phyloP scores from a whole-genome alignment of 2,113 vertebrate species.

The Ciconia boyciana region DNA sequence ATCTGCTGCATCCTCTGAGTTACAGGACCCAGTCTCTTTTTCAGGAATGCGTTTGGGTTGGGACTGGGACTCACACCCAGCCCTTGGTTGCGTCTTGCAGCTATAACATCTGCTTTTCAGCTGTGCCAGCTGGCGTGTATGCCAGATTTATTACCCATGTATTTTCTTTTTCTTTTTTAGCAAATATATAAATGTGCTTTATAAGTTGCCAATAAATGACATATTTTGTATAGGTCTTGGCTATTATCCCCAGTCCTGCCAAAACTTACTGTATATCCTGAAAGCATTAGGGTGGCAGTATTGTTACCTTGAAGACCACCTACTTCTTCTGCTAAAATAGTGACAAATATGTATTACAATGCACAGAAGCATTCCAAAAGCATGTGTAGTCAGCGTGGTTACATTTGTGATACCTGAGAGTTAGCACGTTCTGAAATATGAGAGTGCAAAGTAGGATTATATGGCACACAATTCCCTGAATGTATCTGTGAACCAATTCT shows the following conservation, averaged over 20 bases:
- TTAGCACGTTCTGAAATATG: not conserved
- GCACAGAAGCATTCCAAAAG: not conserved
- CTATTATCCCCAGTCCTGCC: not conserved
- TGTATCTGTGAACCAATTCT: not conserved
- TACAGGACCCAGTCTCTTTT: not conserved
- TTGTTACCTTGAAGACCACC: not conserved
- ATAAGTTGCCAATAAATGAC: not conserved
- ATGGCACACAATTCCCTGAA: not conserved
- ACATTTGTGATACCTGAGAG: not conserved
- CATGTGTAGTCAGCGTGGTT: fast-evolving
- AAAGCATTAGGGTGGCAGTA: not conserved
- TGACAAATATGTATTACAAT: not conserved
- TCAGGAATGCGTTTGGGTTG: not conserved
- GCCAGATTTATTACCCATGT: not conserved
- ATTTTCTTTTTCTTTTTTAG: not conserved
- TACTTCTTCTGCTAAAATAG: not conserved
- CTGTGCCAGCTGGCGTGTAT: not conserved
- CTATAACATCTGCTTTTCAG: not conserved
- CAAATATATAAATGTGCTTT: not conserved
- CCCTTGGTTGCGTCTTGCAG: not conserved
- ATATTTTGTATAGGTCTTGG: not conserved
- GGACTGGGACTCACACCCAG: not conserved
- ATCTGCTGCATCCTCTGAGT: not conserved
- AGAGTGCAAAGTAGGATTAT: not conserved
- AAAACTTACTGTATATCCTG: not conserved